Evolutionary conservation across 1,140 invertebrate genomes (phyloP), one percentile per base, ranked within the genome.

Genomic region (Aleiodes sp.): DNA sequence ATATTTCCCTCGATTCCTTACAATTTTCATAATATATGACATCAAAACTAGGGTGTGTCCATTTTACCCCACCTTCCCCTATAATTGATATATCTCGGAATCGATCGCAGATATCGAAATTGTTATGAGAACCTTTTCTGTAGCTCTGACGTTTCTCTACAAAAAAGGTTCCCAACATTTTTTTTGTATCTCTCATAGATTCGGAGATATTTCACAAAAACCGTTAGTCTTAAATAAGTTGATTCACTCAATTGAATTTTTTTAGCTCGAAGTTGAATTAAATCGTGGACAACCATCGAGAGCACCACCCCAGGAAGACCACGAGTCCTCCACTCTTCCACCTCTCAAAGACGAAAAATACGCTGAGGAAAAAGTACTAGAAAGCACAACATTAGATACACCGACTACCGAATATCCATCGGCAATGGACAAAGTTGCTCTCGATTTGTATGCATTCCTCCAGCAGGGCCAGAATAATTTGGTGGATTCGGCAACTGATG

Each of bases 361-460:
- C 21, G 76, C 77, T 4, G 9, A 41, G 0, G 80, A 81, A 4
- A 75, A 66, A 1, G 68, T 74, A 4, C 68, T 71, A 0, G 76
- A 73, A 46, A 63, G 61, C 0, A 77, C 76, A 1, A 90, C 90
- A 0, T 91, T 90, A 0, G 90, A 91, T 14, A 88, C 87, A 41
- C 88, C 89, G 2, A 90, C 88, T 0, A 91, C 90, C 73, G 77
- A 81, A 65, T 79, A 81, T 68, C 77, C 82, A 0, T 88, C 89
- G 2, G 87, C 88, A 0, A 93, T 94, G 92, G 91, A 94, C 74
- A 94, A 94, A 83, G 92, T 92, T 0, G 93, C 93, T 10, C 84
- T 94, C 12, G 93, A 94, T 76, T 81, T 94, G 14, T 94, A 94
- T 72, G 93, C 93, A 0, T 91, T 93, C 73, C 84, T 93, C 10